Evolutionary conservation across 2,888 invertebrate species (phyloP), one percentile per base, ranked within the genome.

Genomic region (Ectropis crepuscularia): DNA sequence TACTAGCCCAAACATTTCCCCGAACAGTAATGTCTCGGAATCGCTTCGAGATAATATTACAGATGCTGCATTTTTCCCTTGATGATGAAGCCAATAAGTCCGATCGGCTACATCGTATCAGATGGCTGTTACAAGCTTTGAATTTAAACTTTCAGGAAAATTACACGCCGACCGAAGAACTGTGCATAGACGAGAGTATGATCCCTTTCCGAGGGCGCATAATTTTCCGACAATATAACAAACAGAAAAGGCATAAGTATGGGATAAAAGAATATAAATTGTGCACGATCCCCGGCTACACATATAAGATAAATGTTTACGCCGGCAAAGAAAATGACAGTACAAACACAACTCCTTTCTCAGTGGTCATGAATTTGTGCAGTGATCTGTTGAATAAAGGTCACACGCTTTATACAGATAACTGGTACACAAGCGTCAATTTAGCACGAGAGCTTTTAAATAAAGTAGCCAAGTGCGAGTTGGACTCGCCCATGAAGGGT

Each of bases 271-370:
- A 66, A 11, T 72, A n/a, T 48, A 48, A 48, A n/a, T 72, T 67
- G 68, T 78, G 76, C 61, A 71, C 72, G 4, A 6, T 61, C 36
- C 75, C 76, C 6, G 79, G 79, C 4, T 81, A 80, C 67, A 53
- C 51, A 12, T 53, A 42, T 42, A 53, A 41, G 39, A 11, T 53
- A 10, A 11, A 53, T 16, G 51, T 41, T 16, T 39, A 71, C 79
- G 9, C 72, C 72, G 61, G 63, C n/a, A 45, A 45, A 45, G 11
- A 45, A n/a, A 71, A 45, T 62, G 70, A 55, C 58, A 75, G 61
- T 63, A 80, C 43, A 73, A 77, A 73, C 41, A 53, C 41, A 41
- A 41, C 41, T 41, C 41, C 39, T 41, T 41, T 42, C 16, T 12
- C 12, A 42, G 51, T 53, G 12, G 51, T 53, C 53, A 50, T 48